Evolutionary conservation across 2,797 vertebrate species (phyloP), one percentile per base, ranked within the genome.

Genomic region (Mycteria americana): DNA sequence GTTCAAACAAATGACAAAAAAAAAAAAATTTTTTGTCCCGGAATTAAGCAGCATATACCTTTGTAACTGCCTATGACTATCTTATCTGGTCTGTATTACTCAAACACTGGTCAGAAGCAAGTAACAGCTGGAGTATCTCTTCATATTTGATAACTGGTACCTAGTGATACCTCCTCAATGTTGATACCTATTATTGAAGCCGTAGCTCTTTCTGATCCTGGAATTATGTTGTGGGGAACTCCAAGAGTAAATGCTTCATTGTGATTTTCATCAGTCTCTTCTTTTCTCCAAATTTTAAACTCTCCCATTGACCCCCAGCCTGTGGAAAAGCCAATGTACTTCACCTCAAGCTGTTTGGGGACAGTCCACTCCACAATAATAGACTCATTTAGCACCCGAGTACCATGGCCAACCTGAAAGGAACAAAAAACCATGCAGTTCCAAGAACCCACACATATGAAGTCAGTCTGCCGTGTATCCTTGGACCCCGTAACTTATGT

Each of bases 271-370:
- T 99, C 99, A 27, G 98, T 98, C 92, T 99, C 99, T 97, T 99
- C 98, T 97, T 99, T 99, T 97, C 98, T 98, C 99, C 99, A 99
- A 97, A 99, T 99, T 96, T 99, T 99, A 98, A 99, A 99, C 98
- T 99, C 99, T 51, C 99, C 99, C 76, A 98, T 98, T 41, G 99
- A 99, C 88, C 99, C 99, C 99, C 99, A 99, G 95, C 99, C 99
- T 22, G 99, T 99, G 88, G 99, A 99, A 98, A 99, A 99, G 92
- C 99, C 99, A 43, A 99, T 98, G 96, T 99, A 99, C 92, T 98
- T 98, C 92, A 99, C 98, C 97, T 99, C 99, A 74, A 97, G 98
- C 64, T 97, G 95, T 75, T 96, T 98, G 46, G 97, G 97, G 78
- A 98, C 98, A 31, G 96, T 87, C 99, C 99, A 99, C 63, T 98